Percentiles rank a stretch among this genome's conserved stretches.
These are phyloP conservation scores for Martes martes DNA, from an alignment of 2,113 vertebrate genomes.

Conservation along the genomic window DNA sequence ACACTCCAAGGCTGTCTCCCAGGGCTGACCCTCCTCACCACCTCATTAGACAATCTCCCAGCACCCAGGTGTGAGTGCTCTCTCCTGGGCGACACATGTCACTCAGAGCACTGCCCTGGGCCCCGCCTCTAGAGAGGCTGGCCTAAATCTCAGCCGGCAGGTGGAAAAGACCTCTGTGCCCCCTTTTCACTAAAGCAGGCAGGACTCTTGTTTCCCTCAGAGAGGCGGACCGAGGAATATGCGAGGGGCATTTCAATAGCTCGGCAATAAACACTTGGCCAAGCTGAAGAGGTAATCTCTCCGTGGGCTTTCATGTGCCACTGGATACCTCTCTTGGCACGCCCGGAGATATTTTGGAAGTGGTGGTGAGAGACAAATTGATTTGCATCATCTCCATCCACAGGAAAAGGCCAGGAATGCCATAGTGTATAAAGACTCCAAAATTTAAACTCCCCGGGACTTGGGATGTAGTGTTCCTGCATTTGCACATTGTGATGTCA, in stretches of 20 bases:
- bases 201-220: neutral
- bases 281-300: constrained; percentile 54
- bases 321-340: constrained; percentile 71
- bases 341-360: constrained; percentile 61
- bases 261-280: constrained; percentile 48
- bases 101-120: neutral
- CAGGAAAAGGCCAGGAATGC: constrained; percentile 56
- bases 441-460: constrained; percentile 3
- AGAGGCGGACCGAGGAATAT: neutral
- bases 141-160: neutral
- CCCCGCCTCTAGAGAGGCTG: neutral
- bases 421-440: neutral
- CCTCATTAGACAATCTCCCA: neutral
- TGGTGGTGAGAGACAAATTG: constrained; percentile 73
- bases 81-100: neutral
- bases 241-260: constrained; percentile 27
- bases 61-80: neutral
- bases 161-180: neutral
- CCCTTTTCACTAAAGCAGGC: neutral
- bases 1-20: neutral
- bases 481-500: neutral
- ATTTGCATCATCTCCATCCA: constrained; percentile 68
- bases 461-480: neutral
- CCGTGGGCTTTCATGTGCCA: constrained; percentile 59
- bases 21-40: neutral